Evolutionary conservation across 2,888 invertebrate species (phyloP).

Genomic region (Pseudococcus jackbeardsleyi): DNA sequence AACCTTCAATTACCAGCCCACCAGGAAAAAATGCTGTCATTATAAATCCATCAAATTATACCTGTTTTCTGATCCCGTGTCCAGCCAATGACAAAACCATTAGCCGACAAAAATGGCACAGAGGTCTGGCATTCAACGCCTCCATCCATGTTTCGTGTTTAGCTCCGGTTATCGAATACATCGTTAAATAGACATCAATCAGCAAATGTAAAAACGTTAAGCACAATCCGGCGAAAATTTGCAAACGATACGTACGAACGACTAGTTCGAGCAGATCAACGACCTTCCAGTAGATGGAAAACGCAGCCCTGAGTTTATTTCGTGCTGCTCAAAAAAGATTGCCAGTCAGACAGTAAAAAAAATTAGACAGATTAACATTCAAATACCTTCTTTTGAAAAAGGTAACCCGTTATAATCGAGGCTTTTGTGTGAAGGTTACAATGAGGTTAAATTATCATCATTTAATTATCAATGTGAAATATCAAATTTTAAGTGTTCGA

Average conservation of each 20-base stretch:
- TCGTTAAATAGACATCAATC: constrained; percentile 59
- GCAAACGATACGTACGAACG: constrained; percentile 57
- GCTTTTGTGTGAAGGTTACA: background rate
- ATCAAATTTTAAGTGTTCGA: background rate
- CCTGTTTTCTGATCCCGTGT: constrained; percentile 40
- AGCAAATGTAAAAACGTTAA: constrained; percentile 56
- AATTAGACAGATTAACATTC: background rate
- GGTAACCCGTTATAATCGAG: background rate
- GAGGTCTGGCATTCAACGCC: constrained; percentile 47
- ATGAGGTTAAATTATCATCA: background rate
- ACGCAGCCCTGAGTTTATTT: constrained; percentile 31
- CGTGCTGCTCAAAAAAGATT: background rate
- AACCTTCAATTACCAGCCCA: background rate
- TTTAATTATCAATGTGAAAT: background rate
- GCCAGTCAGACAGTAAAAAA: background rate
- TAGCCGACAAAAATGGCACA: constrained; percentile 40
- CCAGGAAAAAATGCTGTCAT: background rate
- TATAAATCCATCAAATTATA: constrained; percentile 22
- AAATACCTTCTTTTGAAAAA: background rate
- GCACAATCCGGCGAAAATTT: constrained; percentile 57
- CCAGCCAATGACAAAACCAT: constrained; percentile 33
- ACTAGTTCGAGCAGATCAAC: constrained; percentile 52
- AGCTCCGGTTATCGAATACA: constrained; percentile 55
- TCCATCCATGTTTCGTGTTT: constrained; percentile 55
- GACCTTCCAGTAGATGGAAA: constrained; percentile 56